Conservation (phyloP, 2,113 vertebrate genomes). For the Callithrix jacchus region DNA sequence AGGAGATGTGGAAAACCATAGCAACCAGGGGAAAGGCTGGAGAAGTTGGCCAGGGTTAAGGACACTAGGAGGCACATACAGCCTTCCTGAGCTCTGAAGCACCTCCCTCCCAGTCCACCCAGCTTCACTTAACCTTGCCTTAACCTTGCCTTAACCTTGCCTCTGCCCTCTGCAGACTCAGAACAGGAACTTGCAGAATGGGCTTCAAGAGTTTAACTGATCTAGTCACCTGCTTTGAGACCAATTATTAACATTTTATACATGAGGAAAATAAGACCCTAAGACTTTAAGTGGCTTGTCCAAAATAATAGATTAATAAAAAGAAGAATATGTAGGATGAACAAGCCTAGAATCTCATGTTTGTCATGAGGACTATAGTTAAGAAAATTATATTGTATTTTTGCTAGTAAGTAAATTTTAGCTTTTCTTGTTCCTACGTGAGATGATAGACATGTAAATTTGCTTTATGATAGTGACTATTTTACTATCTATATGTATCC, state of each 20-base stretch:
- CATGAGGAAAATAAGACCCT: neutral
- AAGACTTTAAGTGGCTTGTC: neutral
- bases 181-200: neutral
- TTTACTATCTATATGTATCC: neutral
- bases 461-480: neutral
- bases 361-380: neutral
- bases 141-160: neutral
- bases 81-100: neutral
- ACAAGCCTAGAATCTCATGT: neutral
- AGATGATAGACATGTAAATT: neutral
- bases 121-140: neutral
- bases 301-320: neutral
- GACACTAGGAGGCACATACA: neutral
- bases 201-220: neutral
- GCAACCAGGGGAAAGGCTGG: constrained; percentile 19
- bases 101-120: neutral
- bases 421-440: neutral
- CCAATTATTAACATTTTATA: neutral
- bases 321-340: neutral
- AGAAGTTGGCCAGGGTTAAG: neutral
- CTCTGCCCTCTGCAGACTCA: neutral
- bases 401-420: neutral
- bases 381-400: neutral
- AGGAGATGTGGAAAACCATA: constrained; percentile 50
- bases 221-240: neutral